phyloP scores from a whole-genome alignment of 2,888 invertebrate genomes.

The Arge pagana region DNA sequence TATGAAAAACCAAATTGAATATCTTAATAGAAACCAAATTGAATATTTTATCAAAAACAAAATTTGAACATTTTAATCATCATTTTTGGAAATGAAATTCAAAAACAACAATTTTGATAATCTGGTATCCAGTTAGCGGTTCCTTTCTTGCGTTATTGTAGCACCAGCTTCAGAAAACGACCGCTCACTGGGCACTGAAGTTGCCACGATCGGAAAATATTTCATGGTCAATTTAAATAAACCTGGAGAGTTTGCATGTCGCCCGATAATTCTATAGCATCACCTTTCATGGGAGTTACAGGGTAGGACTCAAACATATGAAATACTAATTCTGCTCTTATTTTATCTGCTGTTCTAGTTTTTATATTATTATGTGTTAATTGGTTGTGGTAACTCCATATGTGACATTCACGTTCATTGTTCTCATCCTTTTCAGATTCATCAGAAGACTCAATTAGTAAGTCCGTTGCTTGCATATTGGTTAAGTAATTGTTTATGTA shows the following conservation, averaged over 20 bases:
- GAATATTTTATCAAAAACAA: no score
- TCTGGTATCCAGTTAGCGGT: slow-evolving; percentile 32
- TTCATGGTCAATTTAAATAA: slow-evolving; percentile 40
- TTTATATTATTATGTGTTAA: slow-evolving; percentile 39
- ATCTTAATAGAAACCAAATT: no score
- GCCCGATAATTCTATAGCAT: slow-evolving; percentile 42
- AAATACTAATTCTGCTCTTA: slow-evolving; percentile 32
- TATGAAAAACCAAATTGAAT: no score
- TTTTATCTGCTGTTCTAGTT: neutral
- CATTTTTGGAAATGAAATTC: no score
- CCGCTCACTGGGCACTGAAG: slow-evolving; percentile 46
- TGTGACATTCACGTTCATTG: slow-evolving; percentile 38
- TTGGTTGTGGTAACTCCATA: slow-evolving; percentile 43
- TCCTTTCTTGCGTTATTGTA: slow-evolving; percentile 43
- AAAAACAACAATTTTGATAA: slow-evolving; percentile 19
- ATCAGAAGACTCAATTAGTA: no score
- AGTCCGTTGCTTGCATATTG: no score
- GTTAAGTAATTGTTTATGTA: no score
- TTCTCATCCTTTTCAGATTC: slow-evolving; percentile 29
- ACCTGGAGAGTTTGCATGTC: slow-evolving; percentile 40
- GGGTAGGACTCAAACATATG: slow-evolving; percentile 41
- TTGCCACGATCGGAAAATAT: slow-evolving; percentile 44
- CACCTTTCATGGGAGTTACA: slow-evolving; percentile 26
- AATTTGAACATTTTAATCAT: no score
- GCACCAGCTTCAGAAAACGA: slow-evolving; percentile 45